phyloP scores from a whole-genome alignment of 2,797 vertebrate genomes.

The Echiichthys vipera region DNA sequence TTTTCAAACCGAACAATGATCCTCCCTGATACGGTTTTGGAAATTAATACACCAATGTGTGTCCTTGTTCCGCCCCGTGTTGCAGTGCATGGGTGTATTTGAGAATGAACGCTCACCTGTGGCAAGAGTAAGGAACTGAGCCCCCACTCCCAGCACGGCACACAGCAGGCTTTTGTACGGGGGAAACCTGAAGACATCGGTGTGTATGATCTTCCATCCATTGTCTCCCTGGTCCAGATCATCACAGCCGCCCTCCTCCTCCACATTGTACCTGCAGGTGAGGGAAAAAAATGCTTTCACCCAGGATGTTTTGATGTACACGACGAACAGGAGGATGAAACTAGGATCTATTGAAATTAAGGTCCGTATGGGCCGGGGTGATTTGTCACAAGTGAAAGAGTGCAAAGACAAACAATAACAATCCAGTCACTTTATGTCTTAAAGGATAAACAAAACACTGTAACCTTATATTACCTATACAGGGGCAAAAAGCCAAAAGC shows the following conservation, averaged over 20 bases:
- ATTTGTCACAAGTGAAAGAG: neutral
- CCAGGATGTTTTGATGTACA: neutral
- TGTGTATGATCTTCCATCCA: slow-evolving; percentile 97
- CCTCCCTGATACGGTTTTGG: neutral
- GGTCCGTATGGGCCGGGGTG: no score
- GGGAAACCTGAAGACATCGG: slow-evolving; percentile 94
- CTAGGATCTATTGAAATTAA: no score
- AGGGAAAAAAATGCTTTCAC: neutral
- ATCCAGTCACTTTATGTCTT: no score
- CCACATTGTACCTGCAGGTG: slow-evolving; percentile 90
- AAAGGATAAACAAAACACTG: neutral
- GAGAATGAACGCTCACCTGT: slow-evolving; percentile 83
- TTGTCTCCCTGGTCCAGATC: slow-evolving; percentile 95
- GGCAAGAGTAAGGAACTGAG: slow-evolving; percentile 93
- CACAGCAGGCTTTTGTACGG: slow-evolving; percentile 91
- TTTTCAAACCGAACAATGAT: slow-evolving; percentile 11
- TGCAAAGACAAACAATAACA: neutral
- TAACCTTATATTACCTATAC: neutral
- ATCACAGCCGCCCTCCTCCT: slow-evolving; percentile 90
- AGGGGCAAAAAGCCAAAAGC: no score
- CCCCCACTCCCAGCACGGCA: slow-evolving; percentile 91
- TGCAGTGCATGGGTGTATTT: slow-evolving; percentile 2
- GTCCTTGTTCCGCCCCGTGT: neutral
- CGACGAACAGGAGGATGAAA: neutral
- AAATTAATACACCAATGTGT: neutral